Percentiles rank a stretch among this genome's conserved stretches.
Evolutionary conservation across 2,888 invertebrate species (phyloP).

Genomic region (Hipparchia semele): DNA sequence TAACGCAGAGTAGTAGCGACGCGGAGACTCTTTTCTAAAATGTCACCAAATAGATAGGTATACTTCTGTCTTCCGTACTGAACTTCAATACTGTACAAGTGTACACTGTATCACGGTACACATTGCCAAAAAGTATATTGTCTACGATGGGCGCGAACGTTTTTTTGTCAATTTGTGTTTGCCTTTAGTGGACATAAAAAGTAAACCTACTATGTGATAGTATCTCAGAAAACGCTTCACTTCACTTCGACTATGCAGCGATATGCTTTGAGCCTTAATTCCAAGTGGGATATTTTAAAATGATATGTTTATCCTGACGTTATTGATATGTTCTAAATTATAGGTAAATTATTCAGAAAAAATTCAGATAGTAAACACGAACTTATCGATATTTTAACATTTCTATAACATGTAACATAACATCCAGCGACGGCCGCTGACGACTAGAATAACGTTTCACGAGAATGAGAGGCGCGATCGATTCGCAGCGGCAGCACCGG

Average conservation of each 20-base stretch:
- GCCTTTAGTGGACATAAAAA: too few relatives aligned
- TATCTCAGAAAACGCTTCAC: neutral
- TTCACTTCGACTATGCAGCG: neutral
- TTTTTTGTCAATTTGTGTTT: too few relatives aligned
- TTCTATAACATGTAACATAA: slow-evolving; percentile 64
- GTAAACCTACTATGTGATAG: neutral
- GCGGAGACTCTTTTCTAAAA: neutral
- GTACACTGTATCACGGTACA: too few relatives aligned
- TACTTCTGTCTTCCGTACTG: too few relatives aligned
- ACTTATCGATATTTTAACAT: slow-evolving; percentile 71
- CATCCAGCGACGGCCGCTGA: slow-evolving; percentile 53
- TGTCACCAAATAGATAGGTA: neutral
- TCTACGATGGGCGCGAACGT: too few relatives aligned
- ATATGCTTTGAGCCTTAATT: neutral
- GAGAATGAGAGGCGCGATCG: slow-evolving; percentile 85
- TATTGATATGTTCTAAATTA: slow-evolving; percentile 59
- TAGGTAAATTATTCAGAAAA: slow-evolving; percentile 25
- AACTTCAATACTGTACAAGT: too few relatives aligned
- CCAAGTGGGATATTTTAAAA: slow-evolving; percentile 48
- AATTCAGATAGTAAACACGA: slow-evolving; percentile 30
- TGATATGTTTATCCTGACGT: slow-evolving; percentile 67
- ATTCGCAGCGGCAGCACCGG: slow-evolving; percentile 62
- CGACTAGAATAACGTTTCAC: slow-evolving; percentile 91
- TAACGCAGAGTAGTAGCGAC: neutral
- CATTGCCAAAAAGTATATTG: too few relatives aligned